Evolutionary conservation across 2,113 vertebrate species (phyloP).

Genomic region (Ptilonorhynchus violaceus): DNA sequence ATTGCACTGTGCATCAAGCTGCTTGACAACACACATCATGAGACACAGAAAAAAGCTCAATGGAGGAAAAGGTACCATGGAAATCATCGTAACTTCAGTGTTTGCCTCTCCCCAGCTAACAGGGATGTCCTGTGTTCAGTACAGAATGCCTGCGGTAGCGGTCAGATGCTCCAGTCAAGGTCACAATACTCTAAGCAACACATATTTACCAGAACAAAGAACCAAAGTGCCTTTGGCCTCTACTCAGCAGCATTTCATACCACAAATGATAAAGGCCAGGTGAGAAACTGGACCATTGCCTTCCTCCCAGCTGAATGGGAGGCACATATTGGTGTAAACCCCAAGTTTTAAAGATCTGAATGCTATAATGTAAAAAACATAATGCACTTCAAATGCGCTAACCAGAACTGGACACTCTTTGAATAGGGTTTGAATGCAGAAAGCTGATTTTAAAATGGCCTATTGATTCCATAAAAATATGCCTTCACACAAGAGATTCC

Average conservation of each 20-base stretch:
- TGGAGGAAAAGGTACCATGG: not conserved
- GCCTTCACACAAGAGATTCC: not conserved
- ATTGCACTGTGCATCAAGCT: not conserved
- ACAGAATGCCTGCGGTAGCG: not conserved
- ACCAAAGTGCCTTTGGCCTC: not conserved
- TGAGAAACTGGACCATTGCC: not conserved
- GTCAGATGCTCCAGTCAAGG: not conserved
- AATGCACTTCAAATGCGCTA: not conserved
- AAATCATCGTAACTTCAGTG: not conserved
- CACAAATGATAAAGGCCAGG: not conserved
- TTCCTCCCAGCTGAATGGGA: not conserved
- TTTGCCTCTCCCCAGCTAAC: not conserved
- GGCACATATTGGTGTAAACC: not conserved
- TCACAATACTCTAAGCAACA: not conserved
- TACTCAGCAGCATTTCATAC: not conserved
- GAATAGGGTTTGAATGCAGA: not conserved
- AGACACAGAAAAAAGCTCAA: not conserved
- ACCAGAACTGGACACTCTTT: not conserved
- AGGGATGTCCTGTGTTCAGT: not conserved
- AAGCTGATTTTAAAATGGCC: not conserved
- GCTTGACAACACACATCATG: not conserved
- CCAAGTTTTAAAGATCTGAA: not conserved
- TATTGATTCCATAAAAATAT: not conserved
- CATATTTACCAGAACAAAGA: not conserved
- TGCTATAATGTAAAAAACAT: not conserved